Evolutionary conservation across 1,140 invertebrate genomes (phyloP), one percentile per base, ranked within the genome.

Genomic region (Ceratosolen fusciceps): DNA sequence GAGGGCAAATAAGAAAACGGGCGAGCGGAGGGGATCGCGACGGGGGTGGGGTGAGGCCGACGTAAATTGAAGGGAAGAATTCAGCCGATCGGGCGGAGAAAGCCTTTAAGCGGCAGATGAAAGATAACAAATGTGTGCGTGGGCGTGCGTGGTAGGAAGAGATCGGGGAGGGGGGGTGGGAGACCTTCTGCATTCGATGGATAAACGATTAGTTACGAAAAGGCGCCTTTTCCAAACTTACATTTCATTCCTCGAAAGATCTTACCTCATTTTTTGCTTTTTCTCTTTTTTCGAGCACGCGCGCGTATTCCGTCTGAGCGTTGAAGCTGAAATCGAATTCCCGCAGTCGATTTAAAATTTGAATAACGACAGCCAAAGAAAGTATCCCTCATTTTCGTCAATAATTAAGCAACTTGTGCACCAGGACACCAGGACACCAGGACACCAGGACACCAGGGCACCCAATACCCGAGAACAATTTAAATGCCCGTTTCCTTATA

Each of bases 81-180:
- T 37, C 31, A 7, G 31, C 16, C 14, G 60, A 65, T 31, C 16
- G 31, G n/a, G 31, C 21, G 9, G 29, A 34, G 29, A 21, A 62
- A 34, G 9, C 14, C 19, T 29, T 62, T 62, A 62, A 62, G n/a
- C 60, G 60, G 37, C 19, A 65, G 31, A 65, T 65, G 39, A 68
- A 68, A 47, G 24, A 29, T 47, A 43, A 68, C 24, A 24, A 47
- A 68, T 7, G 7, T 0, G 26, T 47, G 67, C 24, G 24, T 47
- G 39, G 29, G 56, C 24, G 56, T 4, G 54, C 5, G 9, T 24
- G 54, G 5, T n/a, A 21, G 5, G 14, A 5, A 60, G 8, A 19
- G 24, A 29, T 60, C 3, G 24, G 49, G 26, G 24, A 26, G 8
- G 0, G 24, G 10, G 9, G 9, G 26, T 14, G 60, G 5, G 4